Evolutionary conservation across 2,888 invertebrate species (phyloP).

Genomic region (Volucella bombylans): DNA sequence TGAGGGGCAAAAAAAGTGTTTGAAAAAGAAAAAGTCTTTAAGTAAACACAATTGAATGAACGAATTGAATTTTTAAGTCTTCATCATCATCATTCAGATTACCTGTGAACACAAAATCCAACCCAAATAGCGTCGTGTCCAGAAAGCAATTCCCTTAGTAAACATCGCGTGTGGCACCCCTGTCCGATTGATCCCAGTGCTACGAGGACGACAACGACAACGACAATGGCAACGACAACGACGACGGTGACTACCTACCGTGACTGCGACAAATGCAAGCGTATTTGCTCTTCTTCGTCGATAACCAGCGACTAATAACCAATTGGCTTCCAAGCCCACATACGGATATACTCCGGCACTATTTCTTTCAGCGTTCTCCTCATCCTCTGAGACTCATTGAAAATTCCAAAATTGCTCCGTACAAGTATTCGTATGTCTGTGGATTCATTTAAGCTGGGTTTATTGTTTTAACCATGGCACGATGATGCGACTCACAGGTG

Average conservation of each 20-base stretch:
- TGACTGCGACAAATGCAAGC: conserved; percentile 71
- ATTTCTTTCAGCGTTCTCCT: not conserved
- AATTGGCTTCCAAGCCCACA: conserved; percentile 47
- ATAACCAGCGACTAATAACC: conserved; percentile 67
- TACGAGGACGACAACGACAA: too few relatives aligned
- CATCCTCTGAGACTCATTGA: conserved; percentile 45
- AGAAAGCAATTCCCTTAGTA: conserved; percentile 58
- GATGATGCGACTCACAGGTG: conserved; percentile 42
- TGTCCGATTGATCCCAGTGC: not conserved
- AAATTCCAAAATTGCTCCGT: conserved; percentile 63
- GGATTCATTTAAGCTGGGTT: conserved; percentile 53
- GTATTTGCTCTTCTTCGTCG: conserved; percentile 69
- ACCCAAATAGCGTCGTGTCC: conserved; percentile 36
- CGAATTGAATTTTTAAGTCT: conserved; percentile 68
- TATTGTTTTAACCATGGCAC: conserved; percentile 53
- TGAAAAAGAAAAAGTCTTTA: not conserved
- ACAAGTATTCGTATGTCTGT: conserved; percentile 1
- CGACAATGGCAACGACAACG: not conserved
- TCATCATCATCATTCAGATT: conserved; percentile 56
- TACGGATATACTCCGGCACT: conserved; percentile 2
- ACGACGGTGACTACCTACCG: conserved; percentile 27
- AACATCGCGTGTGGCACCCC: conserved; percentile 67
- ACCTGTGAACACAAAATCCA: conserved; percentile 55
- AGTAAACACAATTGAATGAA: conserved; percentile 64
- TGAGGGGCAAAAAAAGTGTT: not conserved